These are phyloP conservation scores for Elegia similella DNA, from an alignment of 2,888 invertebrate species.

Conservation along the genomic window DNA sequence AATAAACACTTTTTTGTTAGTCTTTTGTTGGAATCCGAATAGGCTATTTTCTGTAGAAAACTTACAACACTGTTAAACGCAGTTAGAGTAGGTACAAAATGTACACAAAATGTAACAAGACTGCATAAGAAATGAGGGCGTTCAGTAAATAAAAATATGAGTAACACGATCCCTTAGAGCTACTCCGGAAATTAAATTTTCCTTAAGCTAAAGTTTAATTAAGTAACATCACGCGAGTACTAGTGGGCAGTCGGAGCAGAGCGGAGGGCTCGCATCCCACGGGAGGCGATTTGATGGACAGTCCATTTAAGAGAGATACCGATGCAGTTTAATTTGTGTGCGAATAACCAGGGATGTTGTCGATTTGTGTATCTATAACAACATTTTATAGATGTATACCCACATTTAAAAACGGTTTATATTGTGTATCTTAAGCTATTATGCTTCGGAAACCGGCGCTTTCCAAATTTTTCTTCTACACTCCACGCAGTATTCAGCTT, in stretches of 20 bases:
- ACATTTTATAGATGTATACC: no score
- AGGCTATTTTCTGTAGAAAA: neutral
- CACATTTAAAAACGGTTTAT: no score
- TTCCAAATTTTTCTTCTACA: no score
- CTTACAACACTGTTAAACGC: neutral
- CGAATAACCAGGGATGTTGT: slow-evolving; percentile 21
- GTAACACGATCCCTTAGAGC: slow-evolving; percentile 55
- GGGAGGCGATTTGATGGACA: slow-evolving; percentile 55
- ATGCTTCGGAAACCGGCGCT: no score
- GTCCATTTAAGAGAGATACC: slow-evolving; percentile 51
- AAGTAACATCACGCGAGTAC: slow-evolving; percentile 66
- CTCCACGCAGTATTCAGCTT: no score
- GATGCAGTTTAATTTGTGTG: slow-evolving; percentile 46
- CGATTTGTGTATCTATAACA: neutral
- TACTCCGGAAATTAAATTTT: slow-evolving; percentile 72
- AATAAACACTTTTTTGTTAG: no score
- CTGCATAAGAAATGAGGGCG: slow-evolving; percentile 36
- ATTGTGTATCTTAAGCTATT: no score
- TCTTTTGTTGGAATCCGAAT: no score
- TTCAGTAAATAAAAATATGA: slow-evolving; percentile 53
- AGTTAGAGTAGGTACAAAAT: no score
- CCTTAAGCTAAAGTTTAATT: slow-evolving; percentile 73
- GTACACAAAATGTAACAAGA: slow-evolving; percentile 33
- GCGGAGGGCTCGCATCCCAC: slow-evolving; percentile 29
- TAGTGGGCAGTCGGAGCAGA: slow-evolving; percentile 26